phyloP scores from a whole-genome alignment of 2,797 vertebrate species.

The Orestias chungarensis region DNA sequence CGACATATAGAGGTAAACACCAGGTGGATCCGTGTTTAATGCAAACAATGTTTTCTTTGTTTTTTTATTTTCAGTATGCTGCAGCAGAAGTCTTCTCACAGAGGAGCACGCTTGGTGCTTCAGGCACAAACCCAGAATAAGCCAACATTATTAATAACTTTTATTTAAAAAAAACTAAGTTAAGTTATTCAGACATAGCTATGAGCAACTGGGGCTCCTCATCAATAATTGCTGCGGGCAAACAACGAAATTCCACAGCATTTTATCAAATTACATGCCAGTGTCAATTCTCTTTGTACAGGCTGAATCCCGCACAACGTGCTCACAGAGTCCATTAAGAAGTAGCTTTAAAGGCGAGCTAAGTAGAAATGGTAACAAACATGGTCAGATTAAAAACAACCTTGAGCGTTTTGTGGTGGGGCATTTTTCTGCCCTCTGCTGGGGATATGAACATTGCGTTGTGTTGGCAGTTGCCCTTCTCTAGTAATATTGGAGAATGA shows the following conservation, averaged over 20 bases:
- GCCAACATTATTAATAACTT: slow-evolving; percentile 52
- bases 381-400: background rate
- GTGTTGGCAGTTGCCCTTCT: background rate
- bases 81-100: slow-evolving; percentile 33
- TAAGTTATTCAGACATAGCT: slow-evolving; percentile 64
- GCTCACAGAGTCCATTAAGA: background rate
- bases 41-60: slow-evolving; percentile 56
- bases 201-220: slow-evolving; percentile 46
- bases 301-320: slow-evolving; percentile 8
- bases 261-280: slow-evolving; percentile 20
- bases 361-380: background rate
- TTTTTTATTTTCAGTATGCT: slow-evolving; percentile 32
- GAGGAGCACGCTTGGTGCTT: slow-evolving; percentile 35
- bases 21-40: slow-evolving; percentile 66
- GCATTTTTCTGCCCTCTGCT: slow-evolving; percentile 1
- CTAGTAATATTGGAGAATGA: too few species aligned
- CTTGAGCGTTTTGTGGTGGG: background rate
- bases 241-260: slow-evolving; percentile 12
- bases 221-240: slow-evolving; percentile 32
- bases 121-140: slow-evolving; percentile 46
- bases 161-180: slow-evolving; percentile 54
- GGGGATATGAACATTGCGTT: background rate
- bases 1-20: slow-evolving; percentile 61
- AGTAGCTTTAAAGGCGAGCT: slow-evolving; percentile 7
- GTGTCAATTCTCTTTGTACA: slow-evolving; percentile 23